Evolutionary conservation across 2,888 invertebrate genomes (phyloP).

Genomic region (Lasioglossum villosulum): DNA sequence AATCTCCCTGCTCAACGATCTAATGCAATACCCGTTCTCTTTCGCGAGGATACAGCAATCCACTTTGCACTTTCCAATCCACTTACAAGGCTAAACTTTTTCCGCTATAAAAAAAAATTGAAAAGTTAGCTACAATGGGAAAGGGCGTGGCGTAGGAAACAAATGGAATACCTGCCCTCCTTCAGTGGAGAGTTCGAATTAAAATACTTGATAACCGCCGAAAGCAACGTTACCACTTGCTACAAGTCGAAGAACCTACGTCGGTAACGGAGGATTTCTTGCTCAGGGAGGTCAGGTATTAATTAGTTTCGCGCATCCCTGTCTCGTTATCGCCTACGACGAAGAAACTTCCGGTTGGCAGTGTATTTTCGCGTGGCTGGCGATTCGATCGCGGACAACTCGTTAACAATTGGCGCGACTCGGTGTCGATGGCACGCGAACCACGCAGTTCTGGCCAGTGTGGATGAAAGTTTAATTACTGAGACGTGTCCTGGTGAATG

Average conservation of each 20-base stretch:
- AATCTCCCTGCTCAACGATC: not conserved
- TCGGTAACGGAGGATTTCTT: not conserved
- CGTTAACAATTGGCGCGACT: conserved; percentile 2
- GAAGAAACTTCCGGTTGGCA: not conserved
- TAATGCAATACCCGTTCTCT: not conserved
- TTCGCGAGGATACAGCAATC: not conserved
- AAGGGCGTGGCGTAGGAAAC: no score
- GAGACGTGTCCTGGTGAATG: not conserved
- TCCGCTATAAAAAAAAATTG: not conserved
- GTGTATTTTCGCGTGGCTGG: not conserved
- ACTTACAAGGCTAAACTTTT: not conserved
- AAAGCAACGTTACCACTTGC: not conserved
- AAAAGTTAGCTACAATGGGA: not conserved
- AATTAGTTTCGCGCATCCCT: conserved; percentile 41
- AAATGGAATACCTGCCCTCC: not conserved
- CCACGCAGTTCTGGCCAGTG: not conserved
- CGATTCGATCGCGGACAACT: conserved; percentile 5
- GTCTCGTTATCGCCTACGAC: conserved; percentile 4
- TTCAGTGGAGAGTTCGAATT: not conserved
- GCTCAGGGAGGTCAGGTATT: conserved; percentile 31
- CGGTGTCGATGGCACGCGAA: not conserved
- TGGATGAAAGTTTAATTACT: conserved; percentile 31
- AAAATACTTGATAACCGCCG: not conserved
- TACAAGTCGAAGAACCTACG: not conserved
- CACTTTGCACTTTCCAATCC: conserved; percentile 13